phyloP scores from a whole-genome alignment of 2,888 invertebrate species.

The Ceramica pisi region DNA sequence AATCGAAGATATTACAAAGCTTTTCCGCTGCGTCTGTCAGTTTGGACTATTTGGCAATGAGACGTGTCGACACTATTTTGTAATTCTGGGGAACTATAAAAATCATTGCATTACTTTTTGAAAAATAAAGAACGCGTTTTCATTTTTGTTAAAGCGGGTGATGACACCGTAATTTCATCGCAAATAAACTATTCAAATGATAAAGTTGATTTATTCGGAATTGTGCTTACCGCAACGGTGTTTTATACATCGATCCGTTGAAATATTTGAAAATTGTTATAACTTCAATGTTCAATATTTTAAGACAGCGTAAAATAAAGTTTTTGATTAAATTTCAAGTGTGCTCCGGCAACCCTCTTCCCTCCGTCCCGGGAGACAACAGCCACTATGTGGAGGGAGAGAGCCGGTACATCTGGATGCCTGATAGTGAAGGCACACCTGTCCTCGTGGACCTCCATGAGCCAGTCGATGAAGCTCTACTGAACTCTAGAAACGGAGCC shows the following conservation, averaged over 20 bases:
- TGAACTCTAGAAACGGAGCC: conserved; percentile 72
- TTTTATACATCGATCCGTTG: no score
- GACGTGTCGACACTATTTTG: not conserved
- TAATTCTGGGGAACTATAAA: not conserved
- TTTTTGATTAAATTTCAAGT: conserved; percentile 61
- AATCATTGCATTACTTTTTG: not conserved
- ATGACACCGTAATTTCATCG: no score
- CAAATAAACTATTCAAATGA: not conserved
- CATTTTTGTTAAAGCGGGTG: no score
- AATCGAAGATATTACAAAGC: not conserved
- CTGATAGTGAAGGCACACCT: conserved; percentile 76
- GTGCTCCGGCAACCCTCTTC: conserved; percentile 70
- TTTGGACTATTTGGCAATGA: not conserved
- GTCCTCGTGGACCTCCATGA: conserved; percentile 76
- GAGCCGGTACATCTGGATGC: conserved; percentile 81
- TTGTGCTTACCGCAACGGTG: no score
- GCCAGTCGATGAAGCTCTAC: conserved; percentile 62
- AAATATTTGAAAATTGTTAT: no score
- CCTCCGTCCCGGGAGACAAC: conserved; percentile 74
- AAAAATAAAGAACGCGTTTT: not conserved
- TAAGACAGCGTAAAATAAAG: not conserved
- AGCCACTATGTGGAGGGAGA: conserved; percentile 79
- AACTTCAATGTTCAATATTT: no score
- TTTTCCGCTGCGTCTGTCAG: not conserved
- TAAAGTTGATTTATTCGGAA: no score